These are phyloP conservation scores for Drosophila paucipuncta DNA, from an alignment of 2,888 invertebrate genomes.

Conservation along the genomic window DNA sequence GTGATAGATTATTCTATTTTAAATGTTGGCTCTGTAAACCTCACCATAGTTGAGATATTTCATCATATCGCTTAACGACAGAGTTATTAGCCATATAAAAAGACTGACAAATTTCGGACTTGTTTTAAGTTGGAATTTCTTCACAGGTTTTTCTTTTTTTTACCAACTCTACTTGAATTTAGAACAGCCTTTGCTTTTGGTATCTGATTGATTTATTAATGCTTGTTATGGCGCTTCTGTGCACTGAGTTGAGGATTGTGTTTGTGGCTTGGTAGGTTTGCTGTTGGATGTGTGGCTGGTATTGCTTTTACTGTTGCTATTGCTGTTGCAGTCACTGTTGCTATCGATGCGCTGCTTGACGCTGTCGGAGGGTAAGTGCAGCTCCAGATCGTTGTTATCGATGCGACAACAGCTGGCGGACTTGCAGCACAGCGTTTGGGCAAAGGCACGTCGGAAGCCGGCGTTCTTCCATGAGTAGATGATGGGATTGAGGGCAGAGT, in stretches of 20 bases:
- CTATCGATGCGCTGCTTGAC: conserved; percentile 65
- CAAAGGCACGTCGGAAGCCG: conserved; percentile 91
- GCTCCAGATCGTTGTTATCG: conserved; percentile 50
- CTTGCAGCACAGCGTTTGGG: conserved; percentile 88
- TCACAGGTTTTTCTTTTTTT: background rate
- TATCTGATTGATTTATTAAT: conserved; percentile 17
- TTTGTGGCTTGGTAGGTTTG: conserved; percentile 23
- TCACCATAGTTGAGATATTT: background rate
- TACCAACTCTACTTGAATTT: background rate
- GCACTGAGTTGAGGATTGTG: conserved; percentile 50
- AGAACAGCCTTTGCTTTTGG: background rate
- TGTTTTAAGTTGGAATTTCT: background rate
- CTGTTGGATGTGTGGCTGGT: background rate
- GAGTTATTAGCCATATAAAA: background rate
- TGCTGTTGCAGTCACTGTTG: conserved; percentile 19
- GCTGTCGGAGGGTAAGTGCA: conserved; percentile 62
- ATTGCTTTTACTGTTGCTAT: conserved; percentile 12
- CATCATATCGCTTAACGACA: background rate
- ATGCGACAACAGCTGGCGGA: conserved; percentile 60
- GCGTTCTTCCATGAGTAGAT: conserved; percentile 95
- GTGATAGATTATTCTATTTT: background rate
- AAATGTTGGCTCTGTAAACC: background rate
- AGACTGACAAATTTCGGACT: background rate
- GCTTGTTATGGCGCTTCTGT: conserved; percentile 31
- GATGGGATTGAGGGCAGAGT: conserved; percentile 92